Evolutionary conservation across 2,113 vertebrate genomes (phyloP).

Genomic region (Terrapene triunguis): DNA sequence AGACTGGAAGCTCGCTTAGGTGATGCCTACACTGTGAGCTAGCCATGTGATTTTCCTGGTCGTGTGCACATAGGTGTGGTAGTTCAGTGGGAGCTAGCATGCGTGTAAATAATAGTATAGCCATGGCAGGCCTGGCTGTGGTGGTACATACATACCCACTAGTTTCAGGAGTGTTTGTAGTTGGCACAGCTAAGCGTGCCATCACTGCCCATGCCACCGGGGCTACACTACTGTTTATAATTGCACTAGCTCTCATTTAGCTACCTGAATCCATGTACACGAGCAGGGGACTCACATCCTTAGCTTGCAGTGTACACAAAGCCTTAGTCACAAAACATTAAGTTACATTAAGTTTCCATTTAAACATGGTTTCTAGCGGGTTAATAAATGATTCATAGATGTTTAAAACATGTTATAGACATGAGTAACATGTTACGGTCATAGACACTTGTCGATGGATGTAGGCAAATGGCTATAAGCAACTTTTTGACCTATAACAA

Average conservation of each 20-base stretch:
- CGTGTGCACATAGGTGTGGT: not conserved
- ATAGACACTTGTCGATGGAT: not conserved
- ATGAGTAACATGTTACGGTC: not conserved
- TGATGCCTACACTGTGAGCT: not conserved
- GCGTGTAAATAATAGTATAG: not conserved
- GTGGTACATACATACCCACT: not conserved
- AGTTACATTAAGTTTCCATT: not conserved
- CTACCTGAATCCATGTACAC: not conserved
- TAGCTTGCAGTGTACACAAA: not conserved
- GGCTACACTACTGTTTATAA: not conserved
- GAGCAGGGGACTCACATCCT: not conserved
- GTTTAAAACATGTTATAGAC: not conserved
- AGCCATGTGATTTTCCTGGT: not conserved
- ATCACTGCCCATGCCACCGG: not conserved
- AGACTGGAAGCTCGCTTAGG: not conserved
- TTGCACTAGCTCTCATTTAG: not conserved
- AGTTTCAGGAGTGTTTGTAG: not conserved
- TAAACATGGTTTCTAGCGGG: not conserved
- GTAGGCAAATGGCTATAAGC: not conserved
- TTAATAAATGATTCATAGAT: not conserved
- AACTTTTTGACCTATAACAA: not conserved
- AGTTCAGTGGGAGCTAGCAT: not conserved
- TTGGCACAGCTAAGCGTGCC: not conserved
- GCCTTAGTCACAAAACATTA: not conserved
- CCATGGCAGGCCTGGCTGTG: not conserved